Conservation (phyloP, 1,140 invertebrate species). For the Dreissena rostriformis region DNA sequence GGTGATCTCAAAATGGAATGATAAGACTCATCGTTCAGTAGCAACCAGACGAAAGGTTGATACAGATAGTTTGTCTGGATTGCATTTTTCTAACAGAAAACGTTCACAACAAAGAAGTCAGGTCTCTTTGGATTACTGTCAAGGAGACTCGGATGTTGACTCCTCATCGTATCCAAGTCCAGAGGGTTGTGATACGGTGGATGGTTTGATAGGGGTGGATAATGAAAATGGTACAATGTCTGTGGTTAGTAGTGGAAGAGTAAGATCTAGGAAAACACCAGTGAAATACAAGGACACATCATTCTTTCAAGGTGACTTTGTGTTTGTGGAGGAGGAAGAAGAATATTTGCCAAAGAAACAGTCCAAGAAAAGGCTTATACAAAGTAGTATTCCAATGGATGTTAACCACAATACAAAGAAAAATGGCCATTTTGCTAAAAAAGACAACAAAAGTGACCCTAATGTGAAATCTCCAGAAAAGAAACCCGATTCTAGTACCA, state of each 20-base stretch:
- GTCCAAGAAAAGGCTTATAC: constrained; percentile 13
- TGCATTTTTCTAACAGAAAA: not conserved
- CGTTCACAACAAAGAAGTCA: not conserved
- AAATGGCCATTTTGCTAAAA: constrained; percentile 25
- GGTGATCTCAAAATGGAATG: constrained; percentile 17
- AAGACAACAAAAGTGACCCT: not conserved
- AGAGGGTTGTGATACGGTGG: constrained; percentile 27
- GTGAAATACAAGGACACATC: constrained; percentile 54
- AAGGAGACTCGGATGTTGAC: constrained; percentile 19
- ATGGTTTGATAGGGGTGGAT: constrained; percentile 33
- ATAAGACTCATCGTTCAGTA: constrained; percentile 5
- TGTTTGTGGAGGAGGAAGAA: constrained; percentile 51
- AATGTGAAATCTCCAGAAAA: not conserved
- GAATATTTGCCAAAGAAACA: constrained; percentile 6
- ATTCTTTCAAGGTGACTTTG: constrained; percentile 58
- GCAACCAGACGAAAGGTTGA: not conserved
- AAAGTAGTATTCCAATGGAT: constrained; percentile 15
- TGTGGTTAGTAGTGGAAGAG: constrained; percentile 16
- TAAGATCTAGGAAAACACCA: constrained; percentile 50
- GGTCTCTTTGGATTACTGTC: not conserved
- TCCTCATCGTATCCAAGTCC: constrained; percentile 27
- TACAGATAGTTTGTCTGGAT: not conserved
- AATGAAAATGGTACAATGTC: constrained; percentile 47
- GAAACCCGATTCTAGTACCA: too few species aligned
- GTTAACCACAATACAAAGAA: constrained; percentile 46